phyloP scores from a whole-genome alignment of 2,888 invertebrate genomes.

The Eurytoma adleriae region DNA sequence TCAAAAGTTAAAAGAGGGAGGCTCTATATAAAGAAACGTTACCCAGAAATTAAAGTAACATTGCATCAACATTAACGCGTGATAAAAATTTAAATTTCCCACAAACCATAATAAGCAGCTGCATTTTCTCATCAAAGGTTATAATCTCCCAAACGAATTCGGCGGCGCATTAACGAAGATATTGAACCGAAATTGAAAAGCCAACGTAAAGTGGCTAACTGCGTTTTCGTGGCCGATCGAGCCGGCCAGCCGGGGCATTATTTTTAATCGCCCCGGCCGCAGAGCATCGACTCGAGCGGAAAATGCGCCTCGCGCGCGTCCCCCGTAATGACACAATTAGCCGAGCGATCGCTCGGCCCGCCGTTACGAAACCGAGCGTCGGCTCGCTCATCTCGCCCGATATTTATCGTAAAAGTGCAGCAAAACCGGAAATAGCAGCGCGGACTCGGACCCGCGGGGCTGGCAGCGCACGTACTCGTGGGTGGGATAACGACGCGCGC shows the following conservation, averaged over 20 bases:
- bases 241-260: neutral
- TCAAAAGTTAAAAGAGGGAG: too few relatives aligned
- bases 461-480: too few relatives aligned
- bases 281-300: neutral
- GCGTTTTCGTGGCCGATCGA: neutral
- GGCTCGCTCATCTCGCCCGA: neutral
- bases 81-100: too few relatives aligned
- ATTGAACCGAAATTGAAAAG: neutral
- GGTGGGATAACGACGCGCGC: neutral
- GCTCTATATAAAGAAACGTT: too few relatives aligned
- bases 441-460: neutral
- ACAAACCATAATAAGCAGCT: neutral
- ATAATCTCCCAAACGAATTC: neutral
- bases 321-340: constrained; percentile 16
- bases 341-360: neutral
- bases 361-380: neutral
- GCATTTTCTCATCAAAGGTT: neutral
- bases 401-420: constrained; percentile 15
- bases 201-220: neutral
- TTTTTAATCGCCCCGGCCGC: neutral
- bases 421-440: neutral
- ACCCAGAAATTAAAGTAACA: too few relatives aligned
- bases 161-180: neutral
- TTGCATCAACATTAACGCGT: too few relatives aligned
- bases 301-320: constrained; percentile 12